Percentiles rank a stretch among this genome's conserved stretches.
Evolutionary conservation across 2,113 vertebrate genomes (phyloP).

Genomic region (Phocoena sinus): DNA sequence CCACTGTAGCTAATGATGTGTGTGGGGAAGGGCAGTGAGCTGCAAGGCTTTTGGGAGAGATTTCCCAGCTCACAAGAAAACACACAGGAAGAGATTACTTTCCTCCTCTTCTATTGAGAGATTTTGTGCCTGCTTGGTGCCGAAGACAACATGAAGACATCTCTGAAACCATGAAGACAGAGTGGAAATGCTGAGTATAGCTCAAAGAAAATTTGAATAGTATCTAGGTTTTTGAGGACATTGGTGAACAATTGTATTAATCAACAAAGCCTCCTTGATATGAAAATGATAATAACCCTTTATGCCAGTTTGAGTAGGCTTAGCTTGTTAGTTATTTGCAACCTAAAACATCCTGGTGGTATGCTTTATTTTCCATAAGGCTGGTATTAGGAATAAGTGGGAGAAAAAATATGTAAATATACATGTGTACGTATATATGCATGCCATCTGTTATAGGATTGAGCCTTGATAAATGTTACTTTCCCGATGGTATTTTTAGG

Average conservation of each 20-base stretch:
- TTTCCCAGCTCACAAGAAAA: background rate
- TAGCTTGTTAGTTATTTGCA: conserved; percentile 25
- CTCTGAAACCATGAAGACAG: background rate
- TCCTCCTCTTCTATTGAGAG: background rate
- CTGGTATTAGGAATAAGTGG: background rate
- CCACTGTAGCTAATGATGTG: background rate
- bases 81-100: too few relatives aligned
- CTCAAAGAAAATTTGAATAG: background rate
- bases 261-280: background rate
- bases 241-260: background rate
- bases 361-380: background rate
- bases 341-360: background rate
- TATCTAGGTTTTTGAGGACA: background rate
- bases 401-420: background rate
- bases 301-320: background rate
- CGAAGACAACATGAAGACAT: background rate
- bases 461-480: background rate
- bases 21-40: background rate
- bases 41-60: background rate
- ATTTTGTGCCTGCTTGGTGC: background rate
- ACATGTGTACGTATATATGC: background rate
- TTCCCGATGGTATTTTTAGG: background rate
- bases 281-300: background rate
- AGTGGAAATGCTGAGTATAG: background rate
- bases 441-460: background rate